Base-by-base conservation (phyloP, 1,140 invertebrate genomes). In the Leptestheria dahalacensis region DNA sequence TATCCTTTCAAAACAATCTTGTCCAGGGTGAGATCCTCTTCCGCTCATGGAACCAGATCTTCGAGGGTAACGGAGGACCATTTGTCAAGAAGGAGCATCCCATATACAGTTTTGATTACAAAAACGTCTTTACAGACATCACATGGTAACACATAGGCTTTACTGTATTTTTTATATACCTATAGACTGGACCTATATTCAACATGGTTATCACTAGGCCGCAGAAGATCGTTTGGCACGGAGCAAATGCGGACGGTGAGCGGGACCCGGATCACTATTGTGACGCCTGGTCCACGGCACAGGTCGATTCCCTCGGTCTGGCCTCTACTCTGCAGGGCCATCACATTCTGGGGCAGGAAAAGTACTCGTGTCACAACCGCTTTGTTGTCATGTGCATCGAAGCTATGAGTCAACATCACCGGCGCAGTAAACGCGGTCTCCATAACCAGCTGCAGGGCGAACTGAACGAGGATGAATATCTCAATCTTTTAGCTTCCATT, bases 61-160 rank as follows among this genome's bases (percentile, higher is more conserved):
- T 95, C 69, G 83, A 81, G 63, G 90, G 88, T 6, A 82, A 83
- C 59, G 89, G 88, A 1, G 89, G 82, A 0, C 79, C 85, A 55
- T 86, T 92, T 68, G 79, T 82, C 0, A 33, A 15, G 6, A 6
- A 15, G 12, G 53, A 18, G 11, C 21, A 84, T 88, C 68, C 86
- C 62, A 86, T 98, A 66, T 95, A 91, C 74, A 94, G 91, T 64
- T 98, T 97, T 70, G 89, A 84, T 72, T 90, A 92, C 41, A 88
- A 88, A 69, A 91, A 97, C 71, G 82, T 98, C 21, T 77, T 95
- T 64, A 82, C 82, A 3, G 91, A 97, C 71, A 77, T 82, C 10
- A 75, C 79, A 61, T 98, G 93, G 93, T 93, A 76, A 78, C 72
- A 68, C 25, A 41, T n/a, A n/a, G n/a, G n/a, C n/a, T n/a, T n/a